phyloP scores from a whole-genome alignment of 2,888 invertebrate genomes.

The Zootermopsis nevadensis region DNA sequence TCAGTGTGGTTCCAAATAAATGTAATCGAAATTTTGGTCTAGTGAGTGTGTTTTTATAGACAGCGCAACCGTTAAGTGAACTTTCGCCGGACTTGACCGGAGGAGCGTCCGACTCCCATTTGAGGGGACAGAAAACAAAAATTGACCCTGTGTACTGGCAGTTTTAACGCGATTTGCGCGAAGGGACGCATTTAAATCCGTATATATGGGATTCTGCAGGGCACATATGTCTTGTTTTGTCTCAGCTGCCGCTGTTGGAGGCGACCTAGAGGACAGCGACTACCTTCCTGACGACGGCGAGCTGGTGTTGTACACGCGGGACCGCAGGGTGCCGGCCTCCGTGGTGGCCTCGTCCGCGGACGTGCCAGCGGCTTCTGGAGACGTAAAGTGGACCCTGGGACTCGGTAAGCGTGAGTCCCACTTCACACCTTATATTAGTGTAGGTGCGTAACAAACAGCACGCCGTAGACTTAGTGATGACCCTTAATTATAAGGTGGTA shows the following conservation, averaged over 20 bases:
- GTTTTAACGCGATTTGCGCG: too few species aligned
- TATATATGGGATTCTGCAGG: too few species aligned
- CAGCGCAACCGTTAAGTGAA: too few species aligned
- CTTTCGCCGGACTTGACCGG: too few species aligned
- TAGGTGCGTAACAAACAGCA: conserved; percentile 56
- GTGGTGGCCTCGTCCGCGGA: conserved; percentile 11
- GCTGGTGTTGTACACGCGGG: conserved; percentile 15
- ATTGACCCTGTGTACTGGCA: too few species aligned
- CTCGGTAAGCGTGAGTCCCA: conserved; percentile 56
- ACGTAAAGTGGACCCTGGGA: conserved; percentile 54
- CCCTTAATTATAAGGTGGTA: background rate
- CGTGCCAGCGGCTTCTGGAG: conserved; percentile 57
- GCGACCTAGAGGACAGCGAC: background rate
- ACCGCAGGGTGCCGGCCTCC: conserved; percentile 37
- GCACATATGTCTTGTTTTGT: background rate
- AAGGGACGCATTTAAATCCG: too few species aligned
- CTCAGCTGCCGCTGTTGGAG: background rate
- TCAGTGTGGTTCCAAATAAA: too few species aligned
- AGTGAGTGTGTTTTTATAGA: too few species aligned
- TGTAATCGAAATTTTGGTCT: too few species aligned
- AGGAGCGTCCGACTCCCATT: too few species aligned
- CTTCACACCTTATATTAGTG: conserved; percentile 58
- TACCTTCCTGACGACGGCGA: conserved; percentile 28
- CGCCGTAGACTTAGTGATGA: too few species aligned
- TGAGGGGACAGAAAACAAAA: too few species aligned